Conservation (phyloP, 2,113 vertebrate species). For the Epinephelus fuscoguttatus region DNA sequence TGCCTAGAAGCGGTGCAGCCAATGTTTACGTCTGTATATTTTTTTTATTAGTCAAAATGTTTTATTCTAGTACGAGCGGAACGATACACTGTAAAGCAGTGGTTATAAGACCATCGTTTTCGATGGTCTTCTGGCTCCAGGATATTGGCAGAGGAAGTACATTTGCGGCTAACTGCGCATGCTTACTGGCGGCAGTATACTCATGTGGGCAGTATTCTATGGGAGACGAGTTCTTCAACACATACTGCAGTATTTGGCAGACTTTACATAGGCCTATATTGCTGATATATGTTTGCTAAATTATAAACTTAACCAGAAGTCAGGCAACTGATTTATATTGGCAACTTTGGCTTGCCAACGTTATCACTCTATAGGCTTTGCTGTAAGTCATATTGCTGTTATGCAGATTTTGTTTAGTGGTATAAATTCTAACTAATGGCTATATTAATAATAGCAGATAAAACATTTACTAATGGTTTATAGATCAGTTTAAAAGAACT, state of each 20-base stretch:
- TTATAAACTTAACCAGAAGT: neutral
- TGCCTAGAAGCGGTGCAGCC: rapidly evolving
- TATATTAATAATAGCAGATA: too few relatives aligned
- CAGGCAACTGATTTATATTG: too few relatives aligned
- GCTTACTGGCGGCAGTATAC: neutral
- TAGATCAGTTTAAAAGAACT: too few relatives aligned
- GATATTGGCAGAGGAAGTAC: neutral
- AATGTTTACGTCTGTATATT: rapidly evolving
- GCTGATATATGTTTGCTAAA: too few relatives aligned
- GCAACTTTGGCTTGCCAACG: neutral
- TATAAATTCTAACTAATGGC: too few relatives aligned
- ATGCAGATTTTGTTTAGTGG: too few relatives aligned
- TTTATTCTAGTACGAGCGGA: conserved; percentile 74
- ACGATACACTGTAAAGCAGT: conserved; percentile 42
- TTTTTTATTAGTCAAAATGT: neutral
- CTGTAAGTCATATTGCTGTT: too few relatives aligned
- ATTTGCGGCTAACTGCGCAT: conserved; percentile 25
- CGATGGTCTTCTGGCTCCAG: conserved; percentile 80
- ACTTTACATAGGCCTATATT: neutral
- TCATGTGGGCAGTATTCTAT: rapidly evolving
- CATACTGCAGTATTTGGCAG: neutral
- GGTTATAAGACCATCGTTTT: conserved; percentile 84
- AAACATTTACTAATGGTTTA: too few relatives aligned
- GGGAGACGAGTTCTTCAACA: neutral
- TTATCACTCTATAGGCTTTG: too few relatives aligned